phyloP scores from a whole-genome alignment of 2,113 vertebrate genomes.

The Odocoileus virginianus region DNA sequence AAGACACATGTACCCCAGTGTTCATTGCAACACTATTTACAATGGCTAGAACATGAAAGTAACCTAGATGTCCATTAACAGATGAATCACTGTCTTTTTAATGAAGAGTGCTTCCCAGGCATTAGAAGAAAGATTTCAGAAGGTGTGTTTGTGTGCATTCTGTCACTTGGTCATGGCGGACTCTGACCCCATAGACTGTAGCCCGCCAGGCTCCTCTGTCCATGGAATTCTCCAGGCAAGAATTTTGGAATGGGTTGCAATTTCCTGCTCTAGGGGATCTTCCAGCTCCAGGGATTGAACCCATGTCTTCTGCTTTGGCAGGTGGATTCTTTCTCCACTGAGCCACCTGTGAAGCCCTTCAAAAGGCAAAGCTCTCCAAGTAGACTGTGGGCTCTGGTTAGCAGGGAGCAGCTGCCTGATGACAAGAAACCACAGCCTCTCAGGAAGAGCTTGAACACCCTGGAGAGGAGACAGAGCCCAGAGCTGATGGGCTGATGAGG shows the following conservation, averaged over 20 bases:
- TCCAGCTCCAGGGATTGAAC: not conserved
- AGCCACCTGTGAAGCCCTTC: not conserved
- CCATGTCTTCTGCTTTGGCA: not conserved
- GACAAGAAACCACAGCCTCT: not conserved
- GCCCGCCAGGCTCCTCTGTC: not conserved
- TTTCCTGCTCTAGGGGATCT: not conserved
- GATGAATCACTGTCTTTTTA: not conserved
- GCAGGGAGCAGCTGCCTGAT: not conserved
- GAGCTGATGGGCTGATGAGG: not conserved
- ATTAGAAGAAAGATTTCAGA: not conserved
- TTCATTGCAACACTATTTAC: not conserved
- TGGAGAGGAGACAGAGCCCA: not conserved
- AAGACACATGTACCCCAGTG: not conserved
- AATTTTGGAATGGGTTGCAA: not conserved
- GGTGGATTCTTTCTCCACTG: not conserved
- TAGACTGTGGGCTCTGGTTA: not conserved
- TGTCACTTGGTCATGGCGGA: not conserved
- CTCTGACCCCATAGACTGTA: not conserved
- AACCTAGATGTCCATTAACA: not conserved
- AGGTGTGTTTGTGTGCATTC: not conserved
- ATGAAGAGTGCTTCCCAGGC: not conserved
- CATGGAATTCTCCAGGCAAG: not conserved
- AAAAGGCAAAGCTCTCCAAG: not conserved
- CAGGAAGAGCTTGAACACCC: not conserved
- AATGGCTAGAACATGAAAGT: not conserved